Evolutionary conservation across 2,888 invertebrate species (phyloP).

Genomic region (Folsomia candida): DNA sequence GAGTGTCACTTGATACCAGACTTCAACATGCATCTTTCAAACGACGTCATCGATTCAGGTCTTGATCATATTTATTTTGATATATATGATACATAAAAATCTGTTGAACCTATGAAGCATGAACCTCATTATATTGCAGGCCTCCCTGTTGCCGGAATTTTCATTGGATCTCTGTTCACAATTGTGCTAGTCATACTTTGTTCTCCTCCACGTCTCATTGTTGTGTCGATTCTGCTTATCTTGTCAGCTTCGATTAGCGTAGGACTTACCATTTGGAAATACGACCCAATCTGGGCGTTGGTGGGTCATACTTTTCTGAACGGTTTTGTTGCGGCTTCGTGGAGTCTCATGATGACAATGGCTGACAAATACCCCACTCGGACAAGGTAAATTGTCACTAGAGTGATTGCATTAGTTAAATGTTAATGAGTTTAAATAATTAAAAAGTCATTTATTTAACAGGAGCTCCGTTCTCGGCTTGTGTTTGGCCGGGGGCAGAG

Average conservation of each 20-base stretch:
- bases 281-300: constrained; percentile 42
- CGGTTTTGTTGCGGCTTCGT: constrained; percentile 40
- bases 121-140: no score
- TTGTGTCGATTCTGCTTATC: constrained; percentile 32
- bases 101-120: no score
- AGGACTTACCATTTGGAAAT: constrained; percentile 43
- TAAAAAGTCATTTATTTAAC: background rate
- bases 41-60: constrained; percentile 47
- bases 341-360: constrained; percentile 44
- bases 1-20: constrained; percentile 48
- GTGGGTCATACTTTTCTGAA: constrained; percentile 46
- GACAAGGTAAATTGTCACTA: constrained; percentile 39
- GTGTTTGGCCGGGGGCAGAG: constrained; percentile 41
- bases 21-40: constrained; percentile 48
- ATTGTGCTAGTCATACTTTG: constrained; percentile 28
- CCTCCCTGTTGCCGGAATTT: constrained; percentile 47
- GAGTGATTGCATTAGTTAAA: no score
- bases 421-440: no score
- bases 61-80: no score
- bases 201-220: constrained; percentile 38
- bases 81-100: no score
- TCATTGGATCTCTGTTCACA: constrained; percentile 42
- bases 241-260: constrained; percentile 42
- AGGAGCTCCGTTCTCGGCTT: constrained; percentile 47
- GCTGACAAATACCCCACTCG: constrained; percentile 47